Evolutionary conservation across 1,140 invertebrate species (phyloP).

Genomic region (Anastrepha ludens): DNA sequence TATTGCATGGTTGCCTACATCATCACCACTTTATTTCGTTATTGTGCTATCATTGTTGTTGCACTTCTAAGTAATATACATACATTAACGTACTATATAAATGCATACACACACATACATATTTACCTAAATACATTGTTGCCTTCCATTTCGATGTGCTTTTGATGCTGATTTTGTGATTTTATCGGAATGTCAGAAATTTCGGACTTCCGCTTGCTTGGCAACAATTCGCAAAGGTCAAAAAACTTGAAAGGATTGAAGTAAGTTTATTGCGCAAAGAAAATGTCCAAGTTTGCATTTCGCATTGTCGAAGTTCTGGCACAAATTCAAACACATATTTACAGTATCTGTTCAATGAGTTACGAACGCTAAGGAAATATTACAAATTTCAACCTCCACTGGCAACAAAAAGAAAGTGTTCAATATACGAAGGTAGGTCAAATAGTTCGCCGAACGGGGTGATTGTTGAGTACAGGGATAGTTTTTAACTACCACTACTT

Average conservation of each 20-base stretch:
- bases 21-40: neutral
- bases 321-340: too few species aligned
- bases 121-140: neutral
- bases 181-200: slow-evolving; percentile 40
- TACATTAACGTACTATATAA: neutral
- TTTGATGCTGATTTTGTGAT: slow-evolving; percentile 40
- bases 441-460: too few species aligned
- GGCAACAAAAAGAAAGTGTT: too few species aligned
- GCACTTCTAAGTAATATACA: neutral
- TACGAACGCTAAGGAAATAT: too few species aligned
- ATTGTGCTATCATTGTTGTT: neutral
- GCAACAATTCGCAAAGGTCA: neutral
- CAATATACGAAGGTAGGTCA: too few species aligned
- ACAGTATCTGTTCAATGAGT: too few species aligned
- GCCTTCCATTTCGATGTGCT: slow-evolving; percentile 22
- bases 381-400: too few species aligned
- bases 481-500: too few species aligned
- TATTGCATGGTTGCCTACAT: neutral
- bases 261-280: neutral
- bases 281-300: slow-evolving; percentile 9
- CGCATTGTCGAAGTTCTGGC: too few species aligned
- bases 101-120: neutral
- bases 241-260: neutral
- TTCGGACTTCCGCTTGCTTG: slow-evolving; percentile 9
- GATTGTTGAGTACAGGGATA: too few species aligned